These are phyloP conservation scores for Hapalemur alaotrensis DNA, from an alignment of 2,797 vertebrate genomes.

Conservation along the genomic window DNA sequence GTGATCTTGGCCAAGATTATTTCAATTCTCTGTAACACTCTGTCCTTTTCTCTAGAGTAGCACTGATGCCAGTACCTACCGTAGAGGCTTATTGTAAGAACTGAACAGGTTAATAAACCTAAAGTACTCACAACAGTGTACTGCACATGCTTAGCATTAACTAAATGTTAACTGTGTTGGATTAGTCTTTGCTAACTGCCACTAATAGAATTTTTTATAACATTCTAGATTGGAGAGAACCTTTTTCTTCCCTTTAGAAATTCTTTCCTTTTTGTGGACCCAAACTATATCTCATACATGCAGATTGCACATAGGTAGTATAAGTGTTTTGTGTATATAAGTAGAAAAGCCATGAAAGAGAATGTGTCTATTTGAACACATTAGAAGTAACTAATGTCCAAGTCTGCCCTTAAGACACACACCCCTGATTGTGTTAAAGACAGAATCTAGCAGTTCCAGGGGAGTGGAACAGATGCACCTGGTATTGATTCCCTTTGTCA, in stretches of 20 bases:
- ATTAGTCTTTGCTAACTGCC: background rate
- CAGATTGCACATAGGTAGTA: background rate
- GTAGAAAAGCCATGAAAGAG: background rate
- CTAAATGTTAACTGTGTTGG: background rate
- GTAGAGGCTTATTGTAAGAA: background rate
- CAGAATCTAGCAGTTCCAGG: background rate
- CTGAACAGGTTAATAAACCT: background rate
- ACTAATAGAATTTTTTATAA: background rate
- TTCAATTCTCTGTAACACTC: background rate
- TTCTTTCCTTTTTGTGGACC: background rate
- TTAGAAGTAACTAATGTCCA: background rate
- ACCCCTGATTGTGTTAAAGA: background rate
- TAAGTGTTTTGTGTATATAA: background rate
- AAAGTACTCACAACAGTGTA: background rate
- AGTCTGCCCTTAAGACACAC: background rate
- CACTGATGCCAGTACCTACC: background rate
- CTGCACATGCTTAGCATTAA: background rate
- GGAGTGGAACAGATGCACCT: background rate
- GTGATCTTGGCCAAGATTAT: background rate
- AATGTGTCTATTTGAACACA: background rate
- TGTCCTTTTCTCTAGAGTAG: background rate
- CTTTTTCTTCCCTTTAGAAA: slow-evolving; percentile 33
- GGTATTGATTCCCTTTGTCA: background rate
- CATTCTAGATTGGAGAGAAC: background rate
- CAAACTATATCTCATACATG: background rate